phyloP scores from a whole-genome alignment of 2,797 vertebrate genomes.

The Brotula barbata region DNA sequence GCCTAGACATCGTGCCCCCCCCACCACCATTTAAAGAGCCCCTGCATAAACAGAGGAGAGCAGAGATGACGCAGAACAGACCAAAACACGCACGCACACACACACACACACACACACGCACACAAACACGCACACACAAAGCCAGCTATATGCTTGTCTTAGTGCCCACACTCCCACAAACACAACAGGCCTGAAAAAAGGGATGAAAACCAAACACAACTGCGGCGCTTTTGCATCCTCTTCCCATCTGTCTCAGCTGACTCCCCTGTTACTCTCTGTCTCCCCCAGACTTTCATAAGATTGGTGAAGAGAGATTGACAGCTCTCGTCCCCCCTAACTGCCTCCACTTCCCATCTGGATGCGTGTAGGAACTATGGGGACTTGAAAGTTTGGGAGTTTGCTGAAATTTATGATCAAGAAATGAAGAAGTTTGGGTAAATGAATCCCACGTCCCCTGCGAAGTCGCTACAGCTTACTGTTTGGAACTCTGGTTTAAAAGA shows the following conservation, averaged over 20 bases:
- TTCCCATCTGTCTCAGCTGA: conserved; percentile 23
- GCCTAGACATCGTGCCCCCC: conserved; percentile 47
- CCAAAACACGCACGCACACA: too few species aligned
- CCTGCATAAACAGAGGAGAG: conserved; percentile 59
- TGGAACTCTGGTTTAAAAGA: conserved; percentile 15
- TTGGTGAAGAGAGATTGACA: conserved; percentile 49
- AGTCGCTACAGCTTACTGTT: conserved; percentile 8
- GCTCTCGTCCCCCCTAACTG: conserved; percentile 28
- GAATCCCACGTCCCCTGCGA: not conserved
- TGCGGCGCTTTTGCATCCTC: conserved; percentile 24
- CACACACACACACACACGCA: too few species aligned
- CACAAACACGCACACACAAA: conserved; percentile 39
- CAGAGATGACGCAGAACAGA: conserved; percentile 50
- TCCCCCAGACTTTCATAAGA: conserved; percentile 26
- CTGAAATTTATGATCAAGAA: conserved; percentile 9
- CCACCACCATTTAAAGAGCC: conserved; percentile 40
- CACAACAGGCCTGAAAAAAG: conserved; percentile 3
- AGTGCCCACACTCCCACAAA: conserved; percentile 34
- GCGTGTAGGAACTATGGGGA: not conserved
- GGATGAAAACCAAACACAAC: conserved; percentile 32
- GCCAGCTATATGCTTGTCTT: conserved; percentile 24
- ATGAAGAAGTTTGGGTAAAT: conserved; percentile 11
- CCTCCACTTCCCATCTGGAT: conserved; percentile 25
- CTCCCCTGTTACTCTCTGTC: conserved; percentile 16
- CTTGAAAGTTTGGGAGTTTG: conserved; percentile 17